A percentile compares a stretch with the other conserved stretches of the same genome.
phyloP scores from a whole-genome alignment of 2,888 invertebrate species.

The Gymnosoma rotundatum region DNA sequence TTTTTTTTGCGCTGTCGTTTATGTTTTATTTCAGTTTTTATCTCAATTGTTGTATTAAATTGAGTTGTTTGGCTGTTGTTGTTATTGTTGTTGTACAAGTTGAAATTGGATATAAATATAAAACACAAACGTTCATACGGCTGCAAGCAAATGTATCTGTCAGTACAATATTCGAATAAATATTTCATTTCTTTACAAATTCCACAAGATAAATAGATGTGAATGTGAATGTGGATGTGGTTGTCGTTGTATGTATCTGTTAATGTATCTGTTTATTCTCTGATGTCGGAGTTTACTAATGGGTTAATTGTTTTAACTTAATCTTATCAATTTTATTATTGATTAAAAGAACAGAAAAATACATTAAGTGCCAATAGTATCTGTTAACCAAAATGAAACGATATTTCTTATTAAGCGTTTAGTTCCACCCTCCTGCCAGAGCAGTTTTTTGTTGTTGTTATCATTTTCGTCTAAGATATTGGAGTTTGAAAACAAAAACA shows the following conservation, averaged over 20 bases:
- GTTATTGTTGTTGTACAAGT: conserved; percentile 12
- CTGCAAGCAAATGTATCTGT: conserved; percentile 13
- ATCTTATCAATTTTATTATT: conserved; percentile 70
- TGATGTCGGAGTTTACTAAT: conserved; percentile 61
- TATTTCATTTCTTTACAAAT: conserved; percentile 21
- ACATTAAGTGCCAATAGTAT: conserved; percentile 61
- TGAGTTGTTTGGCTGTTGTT: conserved; percentile 36
- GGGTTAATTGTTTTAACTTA: conserved; percentile 70
- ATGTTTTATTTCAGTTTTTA: conserved; percentile 39
- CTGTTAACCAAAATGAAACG: conserved; percentile 39
- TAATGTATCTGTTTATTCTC: conserved; percentile 56
- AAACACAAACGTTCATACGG: not conserved
- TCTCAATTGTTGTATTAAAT: conserved; percentile 45
- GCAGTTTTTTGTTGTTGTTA: not conserved
- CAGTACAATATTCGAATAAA: conserved; percentile 36
- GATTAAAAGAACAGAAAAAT: conserved; percentile 58
- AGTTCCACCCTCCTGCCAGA: not conserved
- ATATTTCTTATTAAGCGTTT: conserved; percentile 24
- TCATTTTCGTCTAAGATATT: not conserved
- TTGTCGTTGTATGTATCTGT: not conserved
- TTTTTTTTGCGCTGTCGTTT: conserved; percentile 11
- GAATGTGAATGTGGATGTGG: not conserved
- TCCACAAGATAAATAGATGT: too few relatives aligned
- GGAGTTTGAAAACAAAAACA: too few relatives aligned
- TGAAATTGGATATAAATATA: conserved; percentile 14